Conservation (phyloP, 1,140 invertebrate species). For the Spodoptera litura region DNA sequence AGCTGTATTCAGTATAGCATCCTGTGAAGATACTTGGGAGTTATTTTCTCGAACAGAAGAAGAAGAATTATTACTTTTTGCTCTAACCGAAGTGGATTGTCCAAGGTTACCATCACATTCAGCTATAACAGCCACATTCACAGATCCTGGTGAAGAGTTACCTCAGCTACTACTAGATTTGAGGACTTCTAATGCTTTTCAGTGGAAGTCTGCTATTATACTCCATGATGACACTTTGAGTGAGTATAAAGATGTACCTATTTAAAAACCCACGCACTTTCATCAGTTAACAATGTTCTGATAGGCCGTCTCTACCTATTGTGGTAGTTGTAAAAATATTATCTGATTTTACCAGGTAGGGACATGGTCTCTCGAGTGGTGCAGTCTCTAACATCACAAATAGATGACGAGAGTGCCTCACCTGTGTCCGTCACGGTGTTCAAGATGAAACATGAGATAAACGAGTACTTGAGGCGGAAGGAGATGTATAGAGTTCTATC, state of each 20-base stretch:
- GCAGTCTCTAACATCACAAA: constrained; percentile 83
- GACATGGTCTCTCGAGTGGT: constrained; percentile 88
- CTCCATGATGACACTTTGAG: constrained; percentile 90
- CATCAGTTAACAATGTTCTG: too few species aligned
- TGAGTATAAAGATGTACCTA: constrained; percentile 77
- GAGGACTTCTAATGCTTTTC: constrained; percentile 86
- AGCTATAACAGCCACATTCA: constrained; percentile 90
- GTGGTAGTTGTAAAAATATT: too few species aligned
- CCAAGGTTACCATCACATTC: constrained; percentile 88
- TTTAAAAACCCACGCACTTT: too few species aligned
- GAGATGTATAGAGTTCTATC: constrained; percentile 85
- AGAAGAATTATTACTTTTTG: constrained; percentile 89
- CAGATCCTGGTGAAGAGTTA: constrained; percentile 89
- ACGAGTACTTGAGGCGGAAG: constrained; percentile 80
- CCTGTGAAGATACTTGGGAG: constrained; percentile 90
- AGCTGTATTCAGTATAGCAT: constrained; percentile 89
- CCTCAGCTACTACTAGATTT: constrained; percentile 92
- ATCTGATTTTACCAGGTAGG: constrained; percentile 74
- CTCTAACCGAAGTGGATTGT: constrained; percentile 90
- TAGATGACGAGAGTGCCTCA: constrained; percentile 77
- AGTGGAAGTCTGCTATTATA: constrained; percentile 90
- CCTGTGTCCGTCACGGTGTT: constrained; percentile 87
- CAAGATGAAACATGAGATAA: constrained; percentile 84
- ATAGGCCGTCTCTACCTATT: too few species aligned
- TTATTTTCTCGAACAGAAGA: constrained; percentile 87